Evolutionary conservation across 2,888 invertebrate genomes (phyloP), one percentile per base, ranked within the genome.

Genomic region (Brachypalpus laphriformis): DNA sequence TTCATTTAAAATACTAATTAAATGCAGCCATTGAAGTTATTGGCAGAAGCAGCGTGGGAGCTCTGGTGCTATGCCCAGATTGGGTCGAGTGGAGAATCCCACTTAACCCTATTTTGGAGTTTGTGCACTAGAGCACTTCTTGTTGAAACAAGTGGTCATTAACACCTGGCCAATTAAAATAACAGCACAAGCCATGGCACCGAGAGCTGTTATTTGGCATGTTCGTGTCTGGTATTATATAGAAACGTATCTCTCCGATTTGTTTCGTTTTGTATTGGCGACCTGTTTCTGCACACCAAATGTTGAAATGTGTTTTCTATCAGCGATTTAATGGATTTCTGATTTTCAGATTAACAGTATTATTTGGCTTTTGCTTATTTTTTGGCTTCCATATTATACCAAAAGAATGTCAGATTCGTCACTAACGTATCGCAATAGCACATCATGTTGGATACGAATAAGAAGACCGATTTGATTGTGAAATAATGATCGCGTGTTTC

Each of bases 91-190:
- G 25, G 25, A 40, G 59, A 25, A 34, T 59, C 40, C n/a, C 76
- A 65, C 71, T 85, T 85, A 80, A 85, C 78, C 80, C 49, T 51
- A 63, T 83, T 83, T 83, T 66, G 59, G 47, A 56, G 42, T 47
- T 61, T 66, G 49, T 77, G 49, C 66, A 77, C 40, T 77, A 61
- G 59, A 70, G 65, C 54, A 71, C 71, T 71, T 71, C 80, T 85
- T 80, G 80, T 85, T 70, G 65, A 71, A 80, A 61, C 66, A 66
- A 85, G 85, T 85, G 80, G 80, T 80, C 80, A 85, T 85, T 85
- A 85, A 80, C 85, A 85, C 85, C 78, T 85, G 85, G 66, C 80
- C 75, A 85, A 80, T 85, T 85, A 85, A 83, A 83, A 78, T 78
- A 31, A 34, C 78, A 74, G 47, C 78, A 57, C 31, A 54, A 74